These are phyloP conservation scores for Chloroceryle amazona DNA, from an alignment of 2,797 vertebrate genomes.

Conservation along the genomic window DNA sequence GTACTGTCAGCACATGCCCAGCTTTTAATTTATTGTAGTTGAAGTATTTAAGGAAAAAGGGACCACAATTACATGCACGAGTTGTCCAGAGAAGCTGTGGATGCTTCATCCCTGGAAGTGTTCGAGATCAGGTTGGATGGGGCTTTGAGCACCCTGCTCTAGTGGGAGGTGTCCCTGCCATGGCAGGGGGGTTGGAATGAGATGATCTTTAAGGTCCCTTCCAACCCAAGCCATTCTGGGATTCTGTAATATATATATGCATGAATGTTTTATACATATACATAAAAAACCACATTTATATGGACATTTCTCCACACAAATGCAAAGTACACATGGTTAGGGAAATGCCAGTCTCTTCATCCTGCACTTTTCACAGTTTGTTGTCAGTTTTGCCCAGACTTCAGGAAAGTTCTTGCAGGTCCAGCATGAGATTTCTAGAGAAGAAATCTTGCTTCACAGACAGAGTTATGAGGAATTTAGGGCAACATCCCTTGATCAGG, in stretches of 20 bases:
- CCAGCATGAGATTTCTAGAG: background rate
- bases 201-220: background rate
- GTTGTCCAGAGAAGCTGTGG: background rate
- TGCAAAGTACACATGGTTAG: background rate
- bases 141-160: background rate
- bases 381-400: background rate
- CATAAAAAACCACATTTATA: background rate
- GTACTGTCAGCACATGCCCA: background rate
- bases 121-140: background rate
- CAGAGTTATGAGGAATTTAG: background rate
- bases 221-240: background rate
- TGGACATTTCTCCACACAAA: background rate
- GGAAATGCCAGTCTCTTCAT: background rate
- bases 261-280: constrained; percentile 5
- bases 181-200: background rate
- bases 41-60: background rate
- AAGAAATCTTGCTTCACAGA: background rate
- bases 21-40: background rate
- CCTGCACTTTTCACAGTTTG: background rate
- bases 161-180: background rate
- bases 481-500: background rate
- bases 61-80: too few species aligned
- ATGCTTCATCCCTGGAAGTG: background rate
- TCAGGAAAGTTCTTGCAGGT: constrained; percentile 4
- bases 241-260: background rate